Evolutionary conservation across 2,888 invertebrate genomes (phyloP).

Genomic region (Diaprepes abbreviatus): DNA sequence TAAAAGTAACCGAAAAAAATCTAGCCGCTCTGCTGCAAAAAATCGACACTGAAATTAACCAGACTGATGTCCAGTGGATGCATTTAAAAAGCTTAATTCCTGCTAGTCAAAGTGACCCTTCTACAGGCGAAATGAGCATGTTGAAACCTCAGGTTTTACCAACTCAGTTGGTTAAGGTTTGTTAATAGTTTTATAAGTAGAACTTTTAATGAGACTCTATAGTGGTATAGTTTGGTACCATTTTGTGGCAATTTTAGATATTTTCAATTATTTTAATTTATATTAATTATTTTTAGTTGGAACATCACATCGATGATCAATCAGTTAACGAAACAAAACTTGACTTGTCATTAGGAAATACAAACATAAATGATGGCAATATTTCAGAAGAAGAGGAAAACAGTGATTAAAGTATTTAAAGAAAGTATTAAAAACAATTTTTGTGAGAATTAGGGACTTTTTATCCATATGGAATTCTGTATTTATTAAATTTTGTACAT

Average conservation of each 20-base stretch:
- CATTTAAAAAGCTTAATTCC: constrained; percentile 54
- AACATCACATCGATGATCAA: constrained; percentile 33
- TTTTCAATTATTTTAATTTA: too few relatives aligned
- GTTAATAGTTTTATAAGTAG: too few relatives aligned
- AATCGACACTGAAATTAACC: constrained; percentile 56
- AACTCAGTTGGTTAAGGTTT: constrained; percentile 2
- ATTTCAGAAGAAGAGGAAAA: constrained; percentile 10
- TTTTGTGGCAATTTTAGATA: too few relatives aligned
- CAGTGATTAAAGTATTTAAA: not conserved
- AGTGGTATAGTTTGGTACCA: too few relatives aligned
- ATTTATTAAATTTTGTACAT: too few relatives aligned
- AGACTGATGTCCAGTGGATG: constrained; percentile 59
- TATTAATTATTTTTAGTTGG: constrained; percentile 24
- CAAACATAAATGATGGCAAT: not conserved
- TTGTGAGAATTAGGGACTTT: not conserved
- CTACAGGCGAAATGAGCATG: not conserved
- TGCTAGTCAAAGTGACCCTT: not conserved
- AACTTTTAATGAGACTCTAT: too few relatives aligned
- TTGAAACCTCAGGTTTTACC: not conserved
- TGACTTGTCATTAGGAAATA: constrained; percentile 26
- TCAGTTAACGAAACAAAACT: constrained; percentile 32
- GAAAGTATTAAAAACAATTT: not conserved
- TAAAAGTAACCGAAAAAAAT: constrained; percentile 51
- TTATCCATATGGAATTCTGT: too few relatives aligned
- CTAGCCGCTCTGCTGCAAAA: constrained; percentile 52